These are phyloP conservation scores for Ectemnius cavifrons DNA, from an alignment of 2,888 invertebrate species.

Conservation along the genomic window DNA sequence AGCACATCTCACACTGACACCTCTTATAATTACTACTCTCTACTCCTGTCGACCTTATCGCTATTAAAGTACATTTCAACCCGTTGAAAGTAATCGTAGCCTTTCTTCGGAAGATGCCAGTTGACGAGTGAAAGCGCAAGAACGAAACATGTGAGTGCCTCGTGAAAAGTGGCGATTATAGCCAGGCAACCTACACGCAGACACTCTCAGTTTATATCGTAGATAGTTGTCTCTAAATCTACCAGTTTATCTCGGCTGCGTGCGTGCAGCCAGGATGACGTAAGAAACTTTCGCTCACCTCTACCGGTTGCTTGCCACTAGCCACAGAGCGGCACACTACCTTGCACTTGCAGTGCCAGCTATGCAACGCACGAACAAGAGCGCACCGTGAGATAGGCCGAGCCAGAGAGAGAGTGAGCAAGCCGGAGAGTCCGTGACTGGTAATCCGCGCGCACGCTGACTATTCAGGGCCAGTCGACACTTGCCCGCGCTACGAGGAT, in stretches of 20 bases:
- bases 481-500: slow-evolving; percentile 46
- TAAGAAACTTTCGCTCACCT: slow-evolving; percentile 72
- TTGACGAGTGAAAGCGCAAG: slow-evolving; percentile 35
- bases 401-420: slow-evolving; percentile 14
- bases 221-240: too few relatives aligned
- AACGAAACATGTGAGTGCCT: background rate
- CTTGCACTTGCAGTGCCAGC: slow-evolving; percentile 70
- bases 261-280: slow-evolving; percentile 60
- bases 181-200: background rate
- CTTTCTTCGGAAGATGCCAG: background rate
- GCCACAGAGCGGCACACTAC: slow-evolving; percentile 52
- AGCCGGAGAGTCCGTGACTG: slow-evolving; percentile 49
- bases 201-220: too few relatives aligned
- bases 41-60: too few relatives aligned
- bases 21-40: slow-evolving; percentile 2
- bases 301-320: slow-evolving; percentile 48
- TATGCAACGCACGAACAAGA: slow-evolving; percentile 50
- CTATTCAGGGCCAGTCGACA: slow-evolving; percentile 55
- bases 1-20: slow-evolving; percentile 58
- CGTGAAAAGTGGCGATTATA: slow-evolving; percentile 26
- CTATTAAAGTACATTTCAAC: too few relatives aligned
- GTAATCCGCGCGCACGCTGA: slow-evolving; percentile 52
- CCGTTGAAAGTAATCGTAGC: too few relatives aligned
- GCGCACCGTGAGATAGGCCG: slow-evolving; percentile 41
- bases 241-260: background rate